Evolutionary conservation across 2,888 invertebrate genomes (phyloP).

Genomic region (Orthosia cruda): DNA sequence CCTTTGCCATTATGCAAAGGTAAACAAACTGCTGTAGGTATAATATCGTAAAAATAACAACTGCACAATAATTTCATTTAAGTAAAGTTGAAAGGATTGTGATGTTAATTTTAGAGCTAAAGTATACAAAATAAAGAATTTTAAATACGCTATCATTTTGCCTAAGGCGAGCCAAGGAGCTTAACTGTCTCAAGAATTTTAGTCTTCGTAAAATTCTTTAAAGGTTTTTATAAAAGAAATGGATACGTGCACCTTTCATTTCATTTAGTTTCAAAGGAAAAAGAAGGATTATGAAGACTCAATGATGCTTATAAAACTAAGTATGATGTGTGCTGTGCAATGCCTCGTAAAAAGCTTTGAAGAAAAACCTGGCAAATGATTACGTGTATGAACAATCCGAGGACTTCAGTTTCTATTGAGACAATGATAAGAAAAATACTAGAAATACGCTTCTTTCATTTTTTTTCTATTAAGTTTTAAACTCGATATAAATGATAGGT

Average conservation of each 20-base stretch:
- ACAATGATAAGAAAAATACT: neutral
- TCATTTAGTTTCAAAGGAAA: conserved; percentile 26
- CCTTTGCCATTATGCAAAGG: neutral
- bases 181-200: conserved; percentile 26
- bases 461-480: too few species aligned
- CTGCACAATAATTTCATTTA: conserved; percentile 12
- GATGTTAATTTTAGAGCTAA: conserved; percentile 22
- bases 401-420: neutral
- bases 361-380: neutral
- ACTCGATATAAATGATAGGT: too few species aligned
- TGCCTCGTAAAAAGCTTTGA: conserved; percentile 15
- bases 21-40: neutral
- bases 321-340: conserved; percentile 17
- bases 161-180: conserved; percentile 8
- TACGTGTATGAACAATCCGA: neutral
- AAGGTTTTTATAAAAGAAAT: conserved; percentile 38
- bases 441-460: too few species aligned
- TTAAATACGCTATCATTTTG: conserved; percentile 30
- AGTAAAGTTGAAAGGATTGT: conserved; percentile 37
- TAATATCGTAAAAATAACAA: conserved; percentile 8
- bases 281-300: neutral
- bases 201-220: conserved; percentile 27
- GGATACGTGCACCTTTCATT: conserved; percentile 14
- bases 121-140: conserved; percentile 26
- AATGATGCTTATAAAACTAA: conserved; percentile 10